Conservation (phyloP, 2,888 invertebrate species). For the Hirudinaria manillensis region DNA sequence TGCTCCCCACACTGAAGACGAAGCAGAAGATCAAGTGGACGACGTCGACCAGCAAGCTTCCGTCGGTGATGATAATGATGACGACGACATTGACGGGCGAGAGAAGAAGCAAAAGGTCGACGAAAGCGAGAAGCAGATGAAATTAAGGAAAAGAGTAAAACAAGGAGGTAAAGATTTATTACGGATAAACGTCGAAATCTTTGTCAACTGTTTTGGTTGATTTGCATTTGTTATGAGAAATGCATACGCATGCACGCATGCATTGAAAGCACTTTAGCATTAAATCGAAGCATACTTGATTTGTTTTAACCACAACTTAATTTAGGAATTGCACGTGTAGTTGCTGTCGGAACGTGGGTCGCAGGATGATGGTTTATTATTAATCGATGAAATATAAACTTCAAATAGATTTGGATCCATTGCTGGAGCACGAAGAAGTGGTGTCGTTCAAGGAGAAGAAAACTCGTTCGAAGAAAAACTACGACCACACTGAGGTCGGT, state of each 20-base stretch:
- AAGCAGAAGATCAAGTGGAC: neutral
- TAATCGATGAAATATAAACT: no score
- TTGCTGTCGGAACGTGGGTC: no score
- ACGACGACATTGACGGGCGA: constrained; percentile 23
- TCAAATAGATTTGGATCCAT: constrained; percentile 12
- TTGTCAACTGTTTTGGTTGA: neutral
- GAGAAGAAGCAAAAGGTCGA: constrained; percentile 4
- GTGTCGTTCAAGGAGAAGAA: constrained; percentile 2
- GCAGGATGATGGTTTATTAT: no score
- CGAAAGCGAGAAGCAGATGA: neutral
- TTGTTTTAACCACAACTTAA: no score
- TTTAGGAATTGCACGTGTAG: no score
- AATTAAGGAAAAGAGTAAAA: neutral
- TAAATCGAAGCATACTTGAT: no score
- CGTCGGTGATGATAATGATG: constrained; percentile 10
- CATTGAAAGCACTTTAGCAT: no score
- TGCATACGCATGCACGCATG: no score
- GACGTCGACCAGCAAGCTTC: constrained; percentile 1
- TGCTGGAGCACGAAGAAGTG: constrained; percentile 21
- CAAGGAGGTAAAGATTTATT: neutral
- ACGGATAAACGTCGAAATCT: neutral
- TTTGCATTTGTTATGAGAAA: neutral
- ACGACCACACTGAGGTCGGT: constrained; percentile 27
- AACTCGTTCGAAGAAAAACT: constrained; percentile 13
- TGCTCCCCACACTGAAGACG: neutral